Base-by-base conservation (phyloP, 1,140 invertebrate genomes). In the Drosophila novamexicana region DNA sequence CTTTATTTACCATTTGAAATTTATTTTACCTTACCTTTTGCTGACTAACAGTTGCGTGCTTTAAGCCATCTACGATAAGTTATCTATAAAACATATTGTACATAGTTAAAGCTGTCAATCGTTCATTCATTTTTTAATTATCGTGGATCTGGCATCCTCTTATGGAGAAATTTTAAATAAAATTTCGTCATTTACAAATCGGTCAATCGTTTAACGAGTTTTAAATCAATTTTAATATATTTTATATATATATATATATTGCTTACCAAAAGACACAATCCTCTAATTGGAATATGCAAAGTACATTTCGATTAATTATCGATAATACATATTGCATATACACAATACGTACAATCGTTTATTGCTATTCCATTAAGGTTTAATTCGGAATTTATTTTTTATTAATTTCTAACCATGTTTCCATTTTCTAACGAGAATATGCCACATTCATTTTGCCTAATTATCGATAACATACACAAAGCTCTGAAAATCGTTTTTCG, bases 1-100 rank as follows among this genome's bases (percentile, higher is more conserved):
- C 61, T 54, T 58, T 72, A 6, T 22, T 29, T 29, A 29, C 22
- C 59, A 84, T 75, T 66, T 70, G 5, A 4, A 29, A 74, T 64
- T 65, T 75, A 77, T 77, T 65, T 57, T n/a, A 42, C 47, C 45
- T 29, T 37, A 7, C 34, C n/a, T 37, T 36, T 52, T 37, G 18
- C 34, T 40, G 12, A 73, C 70, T 72, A 72, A 66, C 63, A 9
- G 16, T 45, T 22, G 53, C 32, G 10, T 29, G 22, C 22, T 29
- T 29, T 29, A 29, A 29, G 22, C 22, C 22, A 22, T 29, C 22
- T 29, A 29, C 22, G 5, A 49, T 29, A 49, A 29, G 42, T 54
- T 14, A 37, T 56, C 32, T 12, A 54, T 47, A 54, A 14, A 10
- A 7, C 12, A 2, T 9, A 37, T 36, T 39, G 8, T 3, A 10